phyloP scores from a whole-genome alignment of 2,113 vertebrate species.

The Bostrychus sinensis region DNA sequence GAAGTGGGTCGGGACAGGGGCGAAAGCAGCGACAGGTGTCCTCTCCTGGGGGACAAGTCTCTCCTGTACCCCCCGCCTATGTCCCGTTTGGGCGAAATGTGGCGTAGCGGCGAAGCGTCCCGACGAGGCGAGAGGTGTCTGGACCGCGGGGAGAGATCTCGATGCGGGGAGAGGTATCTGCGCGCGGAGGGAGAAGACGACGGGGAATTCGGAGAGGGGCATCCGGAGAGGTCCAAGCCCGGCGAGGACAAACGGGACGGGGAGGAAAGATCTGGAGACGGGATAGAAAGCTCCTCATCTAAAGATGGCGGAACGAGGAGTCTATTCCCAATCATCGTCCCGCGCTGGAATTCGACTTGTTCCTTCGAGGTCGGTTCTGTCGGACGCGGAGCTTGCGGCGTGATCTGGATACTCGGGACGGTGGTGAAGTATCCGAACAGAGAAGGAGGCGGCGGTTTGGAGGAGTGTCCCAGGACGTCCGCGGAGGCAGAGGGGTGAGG shows the following conservation, averaged over 20 bases:
- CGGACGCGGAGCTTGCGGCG: slow-evolving; percentile 83
- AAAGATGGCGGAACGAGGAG: slow-evolving; percentile 82
- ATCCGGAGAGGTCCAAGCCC: slow-evolving; percentile 83
- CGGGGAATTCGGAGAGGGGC: slow-evolving; percentile 89
- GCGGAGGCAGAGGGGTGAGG: slow-evolving; percentile 66
- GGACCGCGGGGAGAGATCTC: slow-evolving; percentile 86
- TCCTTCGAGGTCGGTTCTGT: slow-evolving; percentile 81
- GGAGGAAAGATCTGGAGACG: slow-evolving; percentile 85
- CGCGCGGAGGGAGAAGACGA: slow-evolving; percentile 85
- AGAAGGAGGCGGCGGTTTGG: slow-evolving; percentile 85
- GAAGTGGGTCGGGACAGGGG: slow-evolving; percentile 82
- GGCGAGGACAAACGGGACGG: slow-evolving; percentile 85
- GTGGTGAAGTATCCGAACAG: slow-evolving; percentile 89
- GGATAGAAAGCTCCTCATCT: slow-evolving; percentile 86
- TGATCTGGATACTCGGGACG: slow-evolving; percentile 95
- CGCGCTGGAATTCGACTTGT: slow-evolving; percentile 85
- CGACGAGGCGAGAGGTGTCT: slow-evolving; percentile 67
- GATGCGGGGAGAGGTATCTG: slow-evolving; percentile 87
- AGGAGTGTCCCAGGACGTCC: slow-evolving; percentile 75
- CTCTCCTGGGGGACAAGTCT: slow-evolving; percentile 90
- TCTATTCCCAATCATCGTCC: slow-evolving; percentile 80
- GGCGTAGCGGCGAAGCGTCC: slow-evolving; percentile 83
- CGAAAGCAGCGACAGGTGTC: slow-evolving; percentile 74
- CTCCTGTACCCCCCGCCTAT: slow-evolving; percentile 75
- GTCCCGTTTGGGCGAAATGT: slow-evolving; percentile 84